Conservation (phyloP, 1,140 invertebrate genomes). For the Campoletis sonorensis region DNA sequence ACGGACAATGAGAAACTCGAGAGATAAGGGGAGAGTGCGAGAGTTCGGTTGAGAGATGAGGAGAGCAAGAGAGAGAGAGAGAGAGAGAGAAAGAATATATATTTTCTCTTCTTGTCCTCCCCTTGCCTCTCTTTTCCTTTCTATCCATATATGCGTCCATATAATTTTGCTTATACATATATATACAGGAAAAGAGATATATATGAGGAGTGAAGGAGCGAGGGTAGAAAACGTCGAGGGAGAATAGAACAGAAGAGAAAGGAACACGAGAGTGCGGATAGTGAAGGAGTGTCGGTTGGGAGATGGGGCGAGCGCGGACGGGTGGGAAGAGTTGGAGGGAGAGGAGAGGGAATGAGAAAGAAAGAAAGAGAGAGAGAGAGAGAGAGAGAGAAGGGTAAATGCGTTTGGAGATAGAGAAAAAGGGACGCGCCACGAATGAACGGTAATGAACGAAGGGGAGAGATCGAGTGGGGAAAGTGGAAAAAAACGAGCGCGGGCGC, state of each 20-base stretch:
- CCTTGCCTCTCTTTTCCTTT: neutral
- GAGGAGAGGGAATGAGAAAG: neutral
- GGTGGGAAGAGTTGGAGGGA: no score
- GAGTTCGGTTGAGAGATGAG: conserved; percentile 11
- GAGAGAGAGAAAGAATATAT: conserved; percentile 45
- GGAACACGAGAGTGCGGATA: conserved; percentile 55
- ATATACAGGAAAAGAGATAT: conserved; percentile 28
- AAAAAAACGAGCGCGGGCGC: conserved; percentile 36
- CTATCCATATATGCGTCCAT: neutral
- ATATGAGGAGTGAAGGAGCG: conserved; percentile 19
- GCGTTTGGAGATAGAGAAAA: conserved; percentile 46
- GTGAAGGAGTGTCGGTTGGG: conserved; percentile 52
- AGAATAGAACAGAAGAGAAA: conserved; percentile 51
- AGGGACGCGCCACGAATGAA: conserved; percentile 52
- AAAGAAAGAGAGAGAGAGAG: conserved; percentile 10
- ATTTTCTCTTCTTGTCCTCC: neutral
- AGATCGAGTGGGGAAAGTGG: conserved; percentile 38
- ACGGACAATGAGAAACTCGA: conserved; percentile 76
- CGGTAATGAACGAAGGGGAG: conserved; percentile 40
- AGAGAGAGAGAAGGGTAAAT: conserved; percentile 43
- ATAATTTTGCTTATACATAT: no score
- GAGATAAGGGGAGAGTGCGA: conserved; percentile 71
- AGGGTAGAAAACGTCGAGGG: conserved; percentile 27
- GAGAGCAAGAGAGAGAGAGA: conserved; percentile 46
- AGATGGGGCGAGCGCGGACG: no score